phyloP scores from a whole-genome alignment of 2,797 vertebrate genomes.

The Rhinichthys osculus region DNA sequence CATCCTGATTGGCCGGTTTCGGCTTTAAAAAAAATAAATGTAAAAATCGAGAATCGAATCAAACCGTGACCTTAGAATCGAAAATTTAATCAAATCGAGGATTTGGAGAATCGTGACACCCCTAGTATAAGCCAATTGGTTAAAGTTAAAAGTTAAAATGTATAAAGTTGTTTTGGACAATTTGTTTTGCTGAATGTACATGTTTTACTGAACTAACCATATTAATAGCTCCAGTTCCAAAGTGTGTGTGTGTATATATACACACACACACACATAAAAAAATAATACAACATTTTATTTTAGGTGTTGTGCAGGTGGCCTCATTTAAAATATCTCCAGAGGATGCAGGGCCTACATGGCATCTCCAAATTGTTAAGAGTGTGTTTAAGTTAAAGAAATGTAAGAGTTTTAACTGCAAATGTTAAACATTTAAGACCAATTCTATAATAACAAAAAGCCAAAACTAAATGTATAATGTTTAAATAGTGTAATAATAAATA shows the following conservation, averaged over 20 bases:
- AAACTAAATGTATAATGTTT: not conserved
- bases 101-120: too few relatives aligned
- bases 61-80: too few relatives aligned
- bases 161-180: not conserved
- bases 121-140: not conserved
- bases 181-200: not conserved
- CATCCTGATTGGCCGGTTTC: too few relatives aligned
- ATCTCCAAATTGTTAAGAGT: not conserved
- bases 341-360: not conserved
- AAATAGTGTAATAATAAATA: not conserved
- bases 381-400: not conserved
- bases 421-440: not conserved
- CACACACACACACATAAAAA: not conserved
- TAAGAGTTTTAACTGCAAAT: not conserved
- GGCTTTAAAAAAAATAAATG: too few relatives aligned
- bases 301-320: not conserved
- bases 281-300: not conserved
- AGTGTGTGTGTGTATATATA: too few relatives aligned
- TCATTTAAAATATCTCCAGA: slow-evolving; percentile 19
- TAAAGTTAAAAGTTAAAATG: not conserved
- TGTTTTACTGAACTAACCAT: not conserved
- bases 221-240: not conserved
- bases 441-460: not conserved
- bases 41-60: too few relatives aligned
- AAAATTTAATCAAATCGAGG: too few relatives aligned